phyloP scores from a whole-genome alignment of 1,140 invertebrate genomes.

The Pogonomyrmex californicus region DNA sequence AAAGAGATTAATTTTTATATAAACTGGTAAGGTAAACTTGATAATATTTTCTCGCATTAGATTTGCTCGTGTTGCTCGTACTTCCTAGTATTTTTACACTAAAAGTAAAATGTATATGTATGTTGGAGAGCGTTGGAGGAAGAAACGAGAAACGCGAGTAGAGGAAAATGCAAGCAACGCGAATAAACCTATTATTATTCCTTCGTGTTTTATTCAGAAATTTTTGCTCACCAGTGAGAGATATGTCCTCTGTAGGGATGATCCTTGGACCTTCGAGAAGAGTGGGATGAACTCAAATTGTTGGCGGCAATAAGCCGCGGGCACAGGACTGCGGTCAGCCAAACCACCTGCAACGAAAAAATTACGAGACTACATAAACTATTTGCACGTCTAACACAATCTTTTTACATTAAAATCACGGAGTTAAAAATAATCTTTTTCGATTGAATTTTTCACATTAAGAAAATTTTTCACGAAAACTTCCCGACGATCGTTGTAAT shows the following conservation, averaged over 20 bases:
- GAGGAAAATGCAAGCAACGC: no score
- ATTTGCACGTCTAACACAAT: not conserved
- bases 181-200: not conserved
- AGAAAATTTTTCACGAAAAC: not conserved
- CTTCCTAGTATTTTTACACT: no score
- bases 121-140: no score
- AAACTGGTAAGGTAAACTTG: not conserved
- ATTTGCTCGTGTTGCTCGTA: no score
- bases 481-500: not conserved
- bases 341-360: slow-evolving; percentile 83
- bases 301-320: slow-evolving; percentile 85
- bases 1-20: not conserved
- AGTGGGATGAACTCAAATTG: slow-evolving; percentile 83
- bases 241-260: slow-evolving; percentile 82
- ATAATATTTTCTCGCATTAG: not conserved
- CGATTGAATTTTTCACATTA: not conserved
- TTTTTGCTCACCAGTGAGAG: slow-evolving; percentile 76
- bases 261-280: slow-evolving; percentile 81
- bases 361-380: slow-evolving; percentile 31
- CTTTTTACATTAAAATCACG: not conserved
- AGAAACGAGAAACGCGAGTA: no score
- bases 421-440: not conserved
- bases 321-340: slow-evolving; percentile 86
- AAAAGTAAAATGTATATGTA: no score
- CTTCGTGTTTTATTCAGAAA: not conserved